Conservation (phyloP, 1,140 invertebrate species). For the Cardiocondyla obscurior region DNA sequence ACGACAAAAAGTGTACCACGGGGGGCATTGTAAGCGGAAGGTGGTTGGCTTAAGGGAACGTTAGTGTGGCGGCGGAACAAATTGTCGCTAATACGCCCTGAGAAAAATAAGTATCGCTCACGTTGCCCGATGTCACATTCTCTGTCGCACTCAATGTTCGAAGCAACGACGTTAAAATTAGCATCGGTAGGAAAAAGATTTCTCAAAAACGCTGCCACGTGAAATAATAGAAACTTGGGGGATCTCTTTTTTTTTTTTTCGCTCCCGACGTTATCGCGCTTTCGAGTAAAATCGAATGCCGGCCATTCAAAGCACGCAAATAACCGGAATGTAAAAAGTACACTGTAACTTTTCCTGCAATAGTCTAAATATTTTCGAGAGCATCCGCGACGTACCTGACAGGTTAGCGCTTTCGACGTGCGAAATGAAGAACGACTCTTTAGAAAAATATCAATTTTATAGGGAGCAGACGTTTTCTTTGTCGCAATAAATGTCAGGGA, state of each 20-base stretch:
- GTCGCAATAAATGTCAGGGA: background rate
- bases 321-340: constrained; percentile 17
- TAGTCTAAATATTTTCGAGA: constrained; percentile 42
- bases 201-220: background rate
- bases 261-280: background rate
- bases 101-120: constrained; percentile 36
- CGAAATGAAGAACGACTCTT: background rate
- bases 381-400: background rate
- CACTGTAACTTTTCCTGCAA: background rate
- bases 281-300: constrained; percentile 22
- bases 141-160: background rate
- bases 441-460: constrained; percentile 24
- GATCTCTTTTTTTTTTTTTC: no score
- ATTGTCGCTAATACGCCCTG: constrained; percentile 33
- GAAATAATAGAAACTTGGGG: constrained; percentile 28
- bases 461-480: background rate
- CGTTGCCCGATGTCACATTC: constrained; percentile 6
- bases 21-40: constrained; percentile 23
- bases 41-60: constrained; percentile 37
- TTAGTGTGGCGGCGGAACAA: constrained; percentile 37
- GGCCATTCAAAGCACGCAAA: background rate
- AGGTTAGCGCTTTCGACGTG: background rate
- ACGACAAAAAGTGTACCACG: constrained; percentile 39
- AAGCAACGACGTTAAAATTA: constrained; percentile 1
- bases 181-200: background rate